Conservation (phyloP, 2,113 vertebrate genomes). For the Felis catus region DNA sequence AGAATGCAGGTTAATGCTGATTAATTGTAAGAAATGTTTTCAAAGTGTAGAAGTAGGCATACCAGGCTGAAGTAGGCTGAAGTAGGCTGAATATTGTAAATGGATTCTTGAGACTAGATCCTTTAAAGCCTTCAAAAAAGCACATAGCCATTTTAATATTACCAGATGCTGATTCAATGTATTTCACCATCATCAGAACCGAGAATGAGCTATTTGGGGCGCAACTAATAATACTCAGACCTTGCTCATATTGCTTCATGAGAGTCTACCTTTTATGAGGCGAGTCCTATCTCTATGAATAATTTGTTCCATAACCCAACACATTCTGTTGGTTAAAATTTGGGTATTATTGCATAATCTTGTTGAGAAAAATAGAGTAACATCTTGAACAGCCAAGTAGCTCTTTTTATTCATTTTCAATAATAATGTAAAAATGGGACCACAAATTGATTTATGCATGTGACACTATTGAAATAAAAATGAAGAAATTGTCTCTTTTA, state of each 20-base stretch:
- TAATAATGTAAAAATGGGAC: slow-evolving; percentile 62
- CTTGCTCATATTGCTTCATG: slow-evolving; percentile 5
- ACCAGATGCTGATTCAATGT: slow-evolving; percentile 45
- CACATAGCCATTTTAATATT: slow-evolving; percentile 50
- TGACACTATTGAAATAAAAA: slow-evolving; percentile 63
- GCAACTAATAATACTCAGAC: slow-evolving; percentile 59
- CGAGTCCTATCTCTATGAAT: slow-evolving; percentile 51
- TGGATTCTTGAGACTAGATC: slow-evolving; percentile 59
- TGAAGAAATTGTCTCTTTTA: slow-evolving; percentile 49
- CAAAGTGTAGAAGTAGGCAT: slow-evolving; percentile 6
- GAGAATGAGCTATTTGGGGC: slow-evolving; percentile 67
- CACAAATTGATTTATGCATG: slow-evolving; percentile 48
- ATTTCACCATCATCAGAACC: slow-evolving; percentile 46
- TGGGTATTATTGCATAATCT: slow-evolving; percentile 68
- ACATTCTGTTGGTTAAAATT: slow-evolving; percentile 73
- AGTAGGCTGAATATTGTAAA: slow-evolving; percentile 49
- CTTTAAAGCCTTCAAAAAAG: slow-evolving; percentile 60
- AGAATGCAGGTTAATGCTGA: slow-evolving; percentile 29
- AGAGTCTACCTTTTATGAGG: slow-evolving; percentile 63
- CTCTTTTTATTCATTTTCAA: slow-evolving; percentile 76
- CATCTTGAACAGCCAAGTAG: slow-evolving; percentile 66
- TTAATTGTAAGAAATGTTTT: slow-evolving; percentile 63
- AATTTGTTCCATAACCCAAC: slow-evolving; percentile 70
- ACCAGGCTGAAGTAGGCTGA: not conserved
- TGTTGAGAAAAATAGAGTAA: slow-evolving; percentile 69